phyloP scores from a whole-genome alignment of 2,888 invertebrate genomes.

The Lasioglossum malachurum region DNA sequence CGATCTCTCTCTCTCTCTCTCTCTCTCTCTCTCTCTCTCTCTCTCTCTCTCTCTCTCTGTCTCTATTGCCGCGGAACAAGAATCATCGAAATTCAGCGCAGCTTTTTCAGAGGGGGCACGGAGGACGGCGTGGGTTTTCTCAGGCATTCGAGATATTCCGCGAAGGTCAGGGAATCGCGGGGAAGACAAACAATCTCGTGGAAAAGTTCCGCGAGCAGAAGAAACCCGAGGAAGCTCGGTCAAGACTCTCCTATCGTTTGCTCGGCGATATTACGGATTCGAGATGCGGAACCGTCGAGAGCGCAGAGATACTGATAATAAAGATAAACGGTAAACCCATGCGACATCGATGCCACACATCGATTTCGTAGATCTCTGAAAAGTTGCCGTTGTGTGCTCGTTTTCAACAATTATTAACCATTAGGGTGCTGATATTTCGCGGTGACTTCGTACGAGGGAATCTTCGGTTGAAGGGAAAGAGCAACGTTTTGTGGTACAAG shows the following conservation, averaged over 20 bases:
- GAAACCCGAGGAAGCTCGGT: constrained; percentile 27
- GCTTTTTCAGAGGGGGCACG: not conserved
- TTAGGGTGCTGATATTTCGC: not conserved
- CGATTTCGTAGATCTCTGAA: not conserved
- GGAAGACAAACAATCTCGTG: constrained; percentile 29
- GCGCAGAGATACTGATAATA: not conserved
- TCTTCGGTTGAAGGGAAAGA: not conserved
- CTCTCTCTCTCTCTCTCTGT: too few species aligned
- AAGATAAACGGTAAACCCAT: not conserved
- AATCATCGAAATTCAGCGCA: not conserved
- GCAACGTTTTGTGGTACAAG: not conserved
- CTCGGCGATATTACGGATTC: constrained; percentile 40
- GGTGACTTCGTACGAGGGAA: not conserved
- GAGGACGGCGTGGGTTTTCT: not conserved
- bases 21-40: too few species aligned
- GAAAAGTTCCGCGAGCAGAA: constrained; percentile 31
- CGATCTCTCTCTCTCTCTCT: not conserved
- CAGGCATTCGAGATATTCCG: not conserved
- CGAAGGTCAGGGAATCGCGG: not conserved
- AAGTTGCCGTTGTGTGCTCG: too few species aligned
- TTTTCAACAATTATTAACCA: not conserved
- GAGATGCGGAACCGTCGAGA: not conserved
- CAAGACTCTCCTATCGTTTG: constrained; percentile 17
- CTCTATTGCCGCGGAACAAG: constrained; percentile 8
- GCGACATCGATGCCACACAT: not conserved